Conservation (phyloP, 2,888 invertebrate species). For the Exephanes ischioxanthus region DNA sequence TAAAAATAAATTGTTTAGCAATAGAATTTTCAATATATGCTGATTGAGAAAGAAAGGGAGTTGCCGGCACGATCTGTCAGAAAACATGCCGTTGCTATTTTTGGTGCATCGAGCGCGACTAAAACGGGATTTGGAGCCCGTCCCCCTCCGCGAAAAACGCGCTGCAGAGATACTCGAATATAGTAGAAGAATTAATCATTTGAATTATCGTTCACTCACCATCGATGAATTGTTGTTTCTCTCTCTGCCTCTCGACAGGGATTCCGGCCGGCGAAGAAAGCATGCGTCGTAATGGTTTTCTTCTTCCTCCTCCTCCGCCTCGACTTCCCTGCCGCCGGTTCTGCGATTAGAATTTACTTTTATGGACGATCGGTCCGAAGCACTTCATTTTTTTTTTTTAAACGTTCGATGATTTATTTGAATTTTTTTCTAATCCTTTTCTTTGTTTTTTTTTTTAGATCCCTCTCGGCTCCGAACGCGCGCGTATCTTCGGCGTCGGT, state of each 20-base stretch:
- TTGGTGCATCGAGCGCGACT: background rate
- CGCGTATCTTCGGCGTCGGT: constrained; percentile 36
- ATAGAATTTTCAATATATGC: background rate
- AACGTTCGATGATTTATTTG: background rate
- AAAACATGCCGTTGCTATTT: constrained; percentile 27
- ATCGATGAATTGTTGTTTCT: constrained; percentile 74
- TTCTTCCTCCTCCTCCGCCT: constrained; percentile 85
- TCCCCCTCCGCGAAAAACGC: background rate
- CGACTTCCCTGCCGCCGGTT: constrained; percentile 87
- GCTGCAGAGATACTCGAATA: background rate
- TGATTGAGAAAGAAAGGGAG: constrained; percentile 62
- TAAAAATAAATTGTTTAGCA: background rate
- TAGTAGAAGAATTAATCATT: background rate
- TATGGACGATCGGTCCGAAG: background rate
- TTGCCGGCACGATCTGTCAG: constrained; percentile 54
- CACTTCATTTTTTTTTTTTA: background rate
- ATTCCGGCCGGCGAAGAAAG: constrained; percentile 67
- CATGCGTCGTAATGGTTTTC: constrained; percentile 83
- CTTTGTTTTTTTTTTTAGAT: background rate
- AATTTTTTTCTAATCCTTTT: background rate
- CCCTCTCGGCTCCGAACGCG: background rate
- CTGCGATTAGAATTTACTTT: constrained; percentile 62
- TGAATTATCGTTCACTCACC: constrained; percentile 65
- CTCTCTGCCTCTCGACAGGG: constrained; percentile 68
- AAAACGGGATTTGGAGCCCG: background rate